These are phyloP conservation scores for Pholis gunnellus DNA, from an alignment of 2,113 vertebrate genomes.

Conservation along the genomic window DNA sequence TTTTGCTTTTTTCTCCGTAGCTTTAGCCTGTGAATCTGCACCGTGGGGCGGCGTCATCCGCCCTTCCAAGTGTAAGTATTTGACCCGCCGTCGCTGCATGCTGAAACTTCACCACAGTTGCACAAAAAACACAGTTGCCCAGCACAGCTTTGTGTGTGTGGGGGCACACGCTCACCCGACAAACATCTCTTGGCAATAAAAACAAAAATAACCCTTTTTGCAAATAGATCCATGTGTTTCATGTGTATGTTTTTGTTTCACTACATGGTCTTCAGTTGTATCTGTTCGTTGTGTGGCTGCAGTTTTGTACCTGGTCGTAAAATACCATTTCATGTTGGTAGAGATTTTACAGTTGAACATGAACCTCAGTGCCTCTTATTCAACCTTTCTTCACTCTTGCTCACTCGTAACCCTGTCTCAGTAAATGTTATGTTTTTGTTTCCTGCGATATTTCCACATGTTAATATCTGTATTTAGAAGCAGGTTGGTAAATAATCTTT, in stretches of 20 bases:
- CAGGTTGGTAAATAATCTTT: neutral
- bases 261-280: neutral
- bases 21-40: constrained; percentile 74
- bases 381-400: neutral
- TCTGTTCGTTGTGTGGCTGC: neutral
- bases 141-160: neutral
- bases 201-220: neutral
- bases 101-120: neutral
- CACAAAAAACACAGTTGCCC: neutral
- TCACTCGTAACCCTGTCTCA: rapidly evolving
- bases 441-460: neutral
- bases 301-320: neutral
- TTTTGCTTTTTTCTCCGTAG: constrained; percentile 65
- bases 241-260: neutral
- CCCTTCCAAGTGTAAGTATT: constrained; percentile 91
- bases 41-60: constrained; percentile 84
- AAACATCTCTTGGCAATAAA: neutral
- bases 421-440: neutral
- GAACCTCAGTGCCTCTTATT: neutral
- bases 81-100: neutral
- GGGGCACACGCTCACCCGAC: neutral
- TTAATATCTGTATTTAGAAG: no score
- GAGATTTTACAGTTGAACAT: neutral
- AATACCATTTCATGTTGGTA: neutral
- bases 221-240: neutral